Evolutionary conservation across 1,140 invertebrate genomes (phyloP).

Genomic region (Alviniconcha marisindica): DNA sequence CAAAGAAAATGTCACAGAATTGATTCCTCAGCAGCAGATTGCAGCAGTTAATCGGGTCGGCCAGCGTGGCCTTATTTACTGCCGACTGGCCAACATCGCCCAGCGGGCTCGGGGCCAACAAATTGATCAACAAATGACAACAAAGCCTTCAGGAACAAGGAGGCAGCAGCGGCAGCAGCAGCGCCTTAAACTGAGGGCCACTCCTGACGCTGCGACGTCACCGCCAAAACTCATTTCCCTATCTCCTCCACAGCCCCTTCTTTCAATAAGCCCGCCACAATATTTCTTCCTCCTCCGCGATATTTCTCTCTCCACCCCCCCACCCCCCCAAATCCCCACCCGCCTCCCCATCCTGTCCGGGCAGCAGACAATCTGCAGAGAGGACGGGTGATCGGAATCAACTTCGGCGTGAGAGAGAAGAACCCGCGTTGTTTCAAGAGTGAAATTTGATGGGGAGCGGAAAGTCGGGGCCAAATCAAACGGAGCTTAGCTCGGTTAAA

Average conservation of each 20-base stretch:
- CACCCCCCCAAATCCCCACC: neutral
- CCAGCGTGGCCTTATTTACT: no score
- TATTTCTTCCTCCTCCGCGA: neutral
- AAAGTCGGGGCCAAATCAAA: slow-evolving; percentile 11
- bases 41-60: no score
- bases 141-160: no score
- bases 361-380: neutral
- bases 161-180: no score
- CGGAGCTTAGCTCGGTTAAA: neutral
- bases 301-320: neutral
- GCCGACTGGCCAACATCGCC: neutral
- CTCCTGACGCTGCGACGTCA: neutral
- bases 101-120: neutral
- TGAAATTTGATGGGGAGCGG: slow-evolving; percentile 18
- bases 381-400: slow-evolving; percentile 3
- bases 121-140: no score
- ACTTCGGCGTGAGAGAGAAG: neutral
- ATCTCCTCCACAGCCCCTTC: slow-evolving; percentile 21
- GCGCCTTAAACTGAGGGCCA: neutral
- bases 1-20: no score
- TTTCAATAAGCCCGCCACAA: slow-evolving; percentile 15
- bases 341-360: neutral
- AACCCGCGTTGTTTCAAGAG: neutral
- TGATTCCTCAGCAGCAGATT: no score
- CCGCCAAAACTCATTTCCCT: slow-evolving; percentile 24